These are phyloP conservation scores for Onychostruthus taczanowskii DNA, from an alignment of 2,113 vertebrate genomes.

Conservation along the genomic window DNA sequence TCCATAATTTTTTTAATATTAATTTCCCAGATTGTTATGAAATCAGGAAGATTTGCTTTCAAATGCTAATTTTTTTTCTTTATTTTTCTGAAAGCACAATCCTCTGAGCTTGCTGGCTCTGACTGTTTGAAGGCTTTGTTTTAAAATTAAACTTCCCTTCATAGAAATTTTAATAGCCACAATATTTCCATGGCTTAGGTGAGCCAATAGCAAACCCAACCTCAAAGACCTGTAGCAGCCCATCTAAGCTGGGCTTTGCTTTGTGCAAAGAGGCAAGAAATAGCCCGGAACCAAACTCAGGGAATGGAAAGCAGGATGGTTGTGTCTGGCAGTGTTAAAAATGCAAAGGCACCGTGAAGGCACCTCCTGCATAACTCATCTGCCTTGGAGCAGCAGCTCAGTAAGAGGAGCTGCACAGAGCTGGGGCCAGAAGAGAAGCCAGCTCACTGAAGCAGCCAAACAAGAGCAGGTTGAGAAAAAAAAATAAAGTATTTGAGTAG, in stretches of 20 bases:
- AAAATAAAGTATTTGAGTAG: neutral
- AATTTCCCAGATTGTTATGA: conserved; percentile 1
- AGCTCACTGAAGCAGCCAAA: neutral
- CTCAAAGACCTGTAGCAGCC: neutral
- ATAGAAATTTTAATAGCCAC: neutral
- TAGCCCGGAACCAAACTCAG: neutral
- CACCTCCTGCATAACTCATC: neutral
- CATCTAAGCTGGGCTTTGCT: neutral
- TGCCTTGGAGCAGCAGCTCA: neutral
- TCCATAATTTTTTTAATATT: neutral
- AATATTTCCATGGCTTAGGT: neutral
- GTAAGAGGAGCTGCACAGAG: neutral
- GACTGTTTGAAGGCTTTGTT: neutral
- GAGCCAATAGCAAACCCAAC: neutral
- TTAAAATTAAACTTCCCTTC: conserved; percentile 10
- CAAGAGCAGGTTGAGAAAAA: neutral
- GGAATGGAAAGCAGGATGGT: neutral
- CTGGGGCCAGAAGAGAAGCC: neutral
- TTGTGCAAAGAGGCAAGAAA: neutral
- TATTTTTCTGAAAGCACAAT: neutral
- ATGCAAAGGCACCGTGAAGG: neutral
- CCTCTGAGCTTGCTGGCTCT: neutral
- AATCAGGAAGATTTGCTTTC: conserved; percentile 1
- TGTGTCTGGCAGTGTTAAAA: neutral
- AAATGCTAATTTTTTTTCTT: neutral